Percentiles rank a stretch among this genome's conserved stretches.
These are phyloP conservation scores for Cyrtodaria siliqua DNA, from an alignment of 2,888 invertebrate species.

Conservation along the genomic window DNA sequence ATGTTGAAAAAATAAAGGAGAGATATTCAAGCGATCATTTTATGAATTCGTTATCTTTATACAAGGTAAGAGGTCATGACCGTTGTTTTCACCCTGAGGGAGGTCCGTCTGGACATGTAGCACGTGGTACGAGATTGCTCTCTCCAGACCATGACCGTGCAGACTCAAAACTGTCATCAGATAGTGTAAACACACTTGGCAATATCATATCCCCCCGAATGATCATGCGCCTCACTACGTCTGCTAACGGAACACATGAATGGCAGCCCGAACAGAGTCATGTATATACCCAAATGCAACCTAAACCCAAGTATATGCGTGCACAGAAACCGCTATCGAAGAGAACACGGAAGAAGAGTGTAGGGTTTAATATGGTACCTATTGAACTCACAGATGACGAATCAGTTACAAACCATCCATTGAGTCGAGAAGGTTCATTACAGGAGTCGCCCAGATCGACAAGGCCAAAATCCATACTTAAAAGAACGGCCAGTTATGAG, in stretches of 20 bases:
- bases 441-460: neutral
- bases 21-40: constrained; percentile 59
- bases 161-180: constrained; percentile 25
- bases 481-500: constrained; percentile 19
- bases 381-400: constrained; percentile 34
- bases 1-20: constrained; percentile 61
- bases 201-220: neutral
- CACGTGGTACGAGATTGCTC: constrained; percentile 41
- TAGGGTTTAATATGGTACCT: constrained; percentile 50
- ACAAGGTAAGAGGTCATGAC: constrained; percentile 62
- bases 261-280: neutral
- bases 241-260: constrained; percentile 11
- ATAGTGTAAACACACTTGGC: constrained; percentile 36
- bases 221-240: neutral
- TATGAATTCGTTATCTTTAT: constrained; percentile 49
- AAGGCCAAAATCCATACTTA: constrained; percentile 56
- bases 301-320: neutral
- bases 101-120: constrained; percentile 40
- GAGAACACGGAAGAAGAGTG: constrained; percentile 34
- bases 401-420: neutral
- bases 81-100: constrained; percentile 44
- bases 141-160: constrained; percentile 11
- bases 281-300: too few species aligned
- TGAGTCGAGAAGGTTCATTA: neutral
- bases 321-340: constrained; percentile 2